phyloP scores from a whole-genome alignment of 2,113 vertebrate species.

The Symphodus melops region DNA sequence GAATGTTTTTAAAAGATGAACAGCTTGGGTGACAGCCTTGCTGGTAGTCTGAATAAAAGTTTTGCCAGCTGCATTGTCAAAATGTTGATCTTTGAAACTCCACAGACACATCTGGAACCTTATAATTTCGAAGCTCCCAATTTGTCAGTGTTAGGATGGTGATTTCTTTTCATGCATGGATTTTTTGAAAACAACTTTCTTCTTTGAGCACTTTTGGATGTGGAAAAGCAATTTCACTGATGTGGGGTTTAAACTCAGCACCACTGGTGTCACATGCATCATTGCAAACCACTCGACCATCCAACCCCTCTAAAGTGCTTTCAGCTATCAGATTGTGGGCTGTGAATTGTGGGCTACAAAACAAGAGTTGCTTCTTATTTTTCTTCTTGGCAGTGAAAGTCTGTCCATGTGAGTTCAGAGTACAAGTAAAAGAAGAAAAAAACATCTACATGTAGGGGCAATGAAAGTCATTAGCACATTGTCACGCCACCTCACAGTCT shows the following conservation, averaged over 20 bases:
- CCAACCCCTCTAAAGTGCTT: constrained; percentile 57
- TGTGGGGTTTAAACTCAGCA: constrained; percentile 56
- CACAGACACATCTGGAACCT: constrained; percentile 6
- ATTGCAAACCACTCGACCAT: constrained; percentile 68
- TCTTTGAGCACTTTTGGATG: constrained; percentile 35
- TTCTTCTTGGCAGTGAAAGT: neutral
- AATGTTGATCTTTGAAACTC: constrained; percentile 23
- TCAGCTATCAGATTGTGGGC: constrained; percentile 55
- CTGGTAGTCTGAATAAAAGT: constrained; percentile 17
- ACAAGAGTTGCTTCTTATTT: constrained; percentile 35
- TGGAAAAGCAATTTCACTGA: constrained; percentile 65
- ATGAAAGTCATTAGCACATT: constrained; percentile 58
- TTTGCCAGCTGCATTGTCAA: constrained; percentile 39
- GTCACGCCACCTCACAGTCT: constrained; percentile 54
- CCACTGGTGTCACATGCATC: constrained; percentile 70
- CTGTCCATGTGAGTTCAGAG: constrained; percentile 9
- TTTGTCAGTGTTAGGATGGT: constrained; percentile 38
- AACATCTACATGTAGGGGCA: constrained; percentile 9
- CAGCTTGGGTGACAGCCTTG: too few species aligned
- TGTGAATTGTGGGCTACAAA: constrained; percentile 44
- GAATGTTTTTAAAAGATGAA: too few species aligned
- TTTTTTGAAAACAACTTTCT: constrained; percentile 44
- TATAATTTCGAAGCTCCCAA: constrained; percentile 40
- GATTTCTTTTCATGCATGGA: constrained; percentile 33
- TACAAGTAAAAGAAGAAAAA: constrained; percentile 1